phyloP scores from a whole-genome alignment of 1,140 invertebrate genomes.

The Hyles vespertilio region DNA sequence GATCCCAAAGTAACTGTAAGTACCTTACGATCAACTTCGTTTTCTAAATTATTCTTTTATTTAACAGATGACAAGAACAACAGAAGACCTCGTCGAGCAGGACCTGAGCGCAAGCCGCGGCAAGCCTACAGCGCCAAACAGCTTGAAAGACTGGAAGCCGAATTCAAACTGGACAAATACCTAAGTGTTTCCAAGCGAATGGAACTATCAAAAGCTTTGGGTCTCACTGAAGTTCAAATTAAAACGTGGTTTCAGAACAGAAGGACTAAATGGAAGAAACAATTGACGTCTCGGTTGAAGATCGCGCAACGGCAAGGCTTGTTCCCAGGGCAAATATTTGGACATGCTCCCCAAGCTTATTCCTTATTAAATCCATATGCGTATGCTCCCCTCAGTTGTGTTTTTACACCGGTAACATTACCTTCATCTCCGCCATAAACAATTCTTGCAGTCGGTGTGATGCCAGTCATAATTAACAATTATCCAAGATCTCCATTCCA shows the following conservation, averaged over 20 bases:
- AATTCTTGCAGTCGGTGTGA: too few relatives aligned
- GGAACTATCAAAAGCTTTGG: constrained; percentile 92
- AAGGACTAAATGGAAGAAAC: constrained; percentile 97
- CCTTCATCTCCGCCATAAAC: constrained; percentile 51
- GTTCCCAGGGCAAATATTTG: constrained; percentile 83
- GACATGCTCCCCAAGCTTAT: constrained; percentile 78
- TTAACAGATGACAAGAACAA: constrained; percentile 59
- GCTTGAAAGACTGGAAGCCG: constrained; percentile 90
- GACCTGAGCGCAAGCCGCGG: constrained; percentile 93
- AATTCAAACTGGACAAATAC: constrained; percentile 97
- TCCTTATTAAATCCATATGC: constrained; percentile 74
- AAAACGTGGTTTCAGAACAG: constrained; percentile 98
- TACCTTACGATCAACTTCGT: background rate
- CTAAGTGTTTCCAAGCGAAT: constrained; percentile 95
- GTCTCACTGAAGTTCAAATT: constrained; percentile 96
- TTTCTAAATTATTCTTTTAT: background rate
- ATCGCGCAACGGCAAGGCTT: constrained; percentile 90
- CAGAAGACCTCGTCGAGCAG: constrained; percentile 87
- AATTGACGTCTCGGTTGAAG: constrained; percentile 91
- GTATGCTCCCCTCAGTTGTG: constrained; percentile 72
- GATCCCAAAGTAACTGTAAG: background rate
- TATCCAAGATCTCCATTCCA: too few relatives aligned
- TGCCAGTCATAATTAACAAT: too few relatives aligned
- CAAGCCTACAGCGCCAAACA: constrained; percentile 97
- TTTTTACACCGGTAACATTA: constrained; percentile 72